Conservation (phyloP, 2,113 vertebrate genomes). For the Trogon surrucura region DNA sequence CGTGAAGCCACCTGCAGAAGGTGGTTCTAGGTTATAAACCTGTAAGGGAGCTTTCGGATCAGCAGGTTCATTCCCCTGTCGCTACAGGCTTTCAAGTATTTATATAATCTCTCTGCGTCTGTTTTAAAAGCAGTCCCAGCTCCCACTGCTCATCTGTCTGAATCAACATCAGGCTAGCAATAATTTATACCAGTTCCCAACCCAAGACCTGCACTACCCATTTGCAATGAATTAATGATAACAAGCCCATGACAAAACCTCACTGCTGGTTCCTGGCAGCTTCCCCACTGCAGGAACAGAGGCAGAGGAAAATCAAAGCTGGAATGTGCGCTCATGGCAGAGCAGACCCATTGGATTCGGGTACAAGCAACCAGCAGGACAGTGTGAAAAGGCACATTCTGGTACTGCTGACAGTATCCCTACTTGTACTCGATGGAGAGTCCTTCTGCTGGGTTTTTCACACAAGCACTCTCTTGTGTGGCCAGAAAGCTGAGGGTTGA, state of each 20-base stretch:
- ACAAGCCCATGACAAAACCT: background rate
- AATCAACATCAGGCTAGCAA: background rate
- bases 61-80: background rate
- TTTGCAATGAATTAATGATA: background rate
- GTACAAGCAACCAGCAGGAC: background rate
- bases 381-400: slow-evolving; percentile 18
- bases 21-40: background rate
- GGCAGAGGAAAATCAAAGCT: background rate
- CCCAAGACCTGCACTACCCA: background rate
- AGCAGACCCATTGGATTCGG: background rate
- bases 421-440: background rate
- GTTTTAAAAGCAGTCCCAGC: background rate
- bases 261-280: background rate
- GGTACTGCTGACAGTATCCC: slow-evolving; percentile 23
- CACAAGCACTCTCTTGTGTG: slow-evolving; percentile 35
- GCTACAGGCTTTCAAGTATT: background rate
- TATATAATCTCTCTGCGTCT: background rate
- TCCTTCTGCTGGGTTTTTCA: background rate
- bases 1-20: background rate
- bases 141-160: background rate
- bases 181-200: slow-evolving; percentile 13
- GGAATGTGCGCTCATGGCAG: background rate
- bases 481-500: background rate
- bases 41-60: background rate
- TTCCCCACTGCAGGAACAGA: background rate